Evolutionary conservation across 2,888 invertebrate species (phyloP), one percentile per base, ranked within the genome.

Genomic region (Sinohyriopsis cumingii): DNA sequence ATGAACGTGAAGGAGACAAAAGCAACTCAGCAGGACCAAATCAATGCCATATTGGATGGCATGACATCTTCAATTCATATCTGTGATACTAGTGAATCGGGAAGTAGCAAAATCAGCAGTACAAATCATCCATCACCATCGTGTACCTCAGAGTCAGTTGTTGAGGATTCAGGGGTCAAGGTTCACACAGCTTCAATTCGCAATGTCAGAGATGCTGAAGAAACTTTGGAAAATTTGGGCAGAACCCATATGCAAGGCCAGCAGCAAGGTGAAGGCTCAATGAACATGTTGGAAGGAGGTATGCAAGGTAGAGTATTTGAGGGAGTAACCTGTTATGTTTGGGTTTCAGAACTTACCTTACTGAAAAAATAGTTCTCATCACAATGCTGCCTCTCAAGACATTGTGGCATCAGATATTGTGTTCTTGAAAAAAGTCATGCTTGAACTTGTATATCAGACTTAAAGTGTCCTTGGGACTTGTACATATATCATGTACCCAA

Each of bases 221-320:
- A 86, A 68, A 81, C 73, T 1, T 84, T 85, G 7, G 71, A 79
- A 63, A 79, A 86, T 72, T 84, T 87, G 33, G 86, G 86, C 59
- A 87, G 86, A 71, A 83, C 84, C 33, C 84, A 87, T 72, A 82
- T 87, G 6, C 73, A 86, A 12, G 84, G 86, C n/a, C 78, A 82
- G 60, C 80, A 82, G 45, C 72, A 84, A 25, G 81, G 76, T 55
- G 85, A 88, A 67, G 76, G 80, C 19, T 82, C 86, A 12, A 72
- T 86, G 78, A 81, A 84, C 55, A 80, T 88, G 45, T 81, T 86
- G 65, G 83, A 86, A 77, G 85, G 86, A 25, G 82, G 84, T 63
- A 84, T 86, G 20, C 83, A 85, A 84, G 87, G 86, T 87, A 72
- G 59, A 80, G 65, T 45, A 45, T 45, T 45, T 12, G 45, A 45